Conservation (phyloP, 2,797 vertebrate genomes). For the Selene dorsalis region DNA sequence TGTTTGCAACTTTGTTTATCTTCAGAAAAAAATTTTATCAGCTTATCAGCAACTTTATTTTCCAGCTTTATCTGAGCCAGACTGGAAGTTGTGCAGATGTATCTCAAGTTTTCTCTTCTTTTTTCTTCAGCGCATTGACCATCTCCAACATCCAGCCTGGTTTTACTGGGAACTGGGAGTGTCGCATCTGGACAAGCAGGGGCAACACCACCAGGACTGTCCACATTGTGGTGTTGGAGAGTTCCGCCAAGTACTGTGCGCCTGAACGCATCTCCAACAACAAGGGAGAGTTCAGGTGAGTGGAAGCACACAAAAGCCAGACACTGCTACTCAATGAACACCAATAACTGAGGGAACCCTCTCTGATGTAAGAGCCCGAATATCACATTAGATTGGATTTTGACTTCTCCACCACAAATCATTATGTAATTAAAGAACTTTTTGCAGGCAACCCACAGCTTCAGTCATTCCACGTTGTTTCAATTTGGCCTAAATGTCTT, state of each 20-base stretch:
- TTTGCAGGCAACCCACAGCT: background rate
- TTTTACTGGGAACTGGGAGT: constrained; percentile 97
- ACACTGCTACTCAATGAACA: background rate
- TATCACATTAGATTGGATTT: background rate
- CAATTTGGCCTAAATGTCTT: background rate
- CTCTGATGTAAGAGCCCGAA: background rate
- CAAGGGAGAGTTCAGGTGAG: constrained; percentile 97
- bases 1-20: background rate
- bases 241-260: constrained; percentile 92
- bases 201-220: constrained; percentile 96
- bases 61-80: background rate
- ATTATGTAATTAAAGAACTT: background rate
- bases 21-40: background rate
- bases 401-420: background rate
- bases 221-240: constrained; percentile 95
- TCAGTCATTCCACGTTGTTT: background rate
- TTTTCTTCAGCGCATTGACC: constrained; percentile 88
- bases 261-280: constrained; percentile 95
- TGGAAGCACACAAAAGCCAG: background rate
- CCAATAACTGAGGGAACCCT: background rate
- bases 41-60: background rate
- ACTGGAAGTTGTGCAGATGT: background rate
- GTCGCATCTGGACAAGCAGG: constrained; percentile 91
- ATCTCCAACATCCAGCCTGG: constrained; percentile 98
- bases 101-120: background rate